Evolutionary conservation across 1,140 invertebrate species (phyloP).

Genomic region (Heliconius himera): DNA sequence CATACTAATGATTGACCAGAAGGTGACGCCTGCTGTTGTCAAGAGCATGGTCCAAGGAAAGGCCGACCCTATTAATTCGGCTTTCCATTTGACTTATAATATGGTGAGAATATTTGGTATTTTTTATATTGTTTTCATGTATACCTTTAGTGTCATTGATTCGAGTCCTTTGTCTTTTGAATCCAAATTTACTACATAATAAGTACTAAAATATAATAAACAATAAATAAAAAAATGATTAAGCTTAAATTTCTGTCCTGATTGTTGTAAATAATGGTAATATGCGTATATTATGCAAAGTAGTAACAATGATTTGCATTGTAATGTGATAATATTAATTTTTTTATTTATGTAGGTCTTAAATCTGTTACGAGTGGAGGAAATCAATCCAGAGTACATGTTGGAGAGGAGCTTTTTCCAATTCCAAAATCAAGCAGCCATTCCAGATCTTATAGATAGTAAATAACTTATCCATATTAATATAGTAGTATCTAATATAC

Average conservation of each 20-base stretch:
- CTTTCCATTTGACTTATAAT: constrained; percentile 99
- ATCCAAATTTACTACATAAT: no score
- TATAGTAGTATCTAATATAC: no score
- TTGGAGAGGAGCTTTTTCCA: constrained; percentile 99
- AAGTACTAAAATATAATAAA: no score
- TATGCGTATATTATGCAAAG: no score
- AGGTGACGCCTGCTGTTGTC: constrained; percentile 93
- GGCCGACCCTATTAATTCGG: constrained; percentile 98
- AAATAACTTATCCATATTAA: constrained; percentile 60
- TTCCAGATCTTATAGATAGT: constrained; percentile 95
- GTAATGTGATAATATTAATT: not conserved
- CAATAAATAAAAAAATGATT: no score
- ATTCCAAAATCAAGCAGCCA: constrained; percentile 98
- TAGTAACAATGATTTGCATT: not conserved
- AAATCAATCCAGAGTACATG: constrained; percentile 99
- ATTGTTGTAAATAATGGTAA: no score
- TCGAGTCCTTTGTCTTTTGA: no score
- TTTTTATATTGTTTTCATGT: not conserved
- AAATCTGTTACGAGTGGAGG: constrained; percentile 97
- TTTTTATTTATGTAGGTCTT: constrained; percentile 83
- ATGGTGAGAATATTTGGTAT: constrained; percentile 85
- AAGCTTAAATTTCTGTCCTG: no score
- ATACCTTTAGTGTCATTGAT: not conserved
- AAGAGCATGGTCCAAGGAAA: constrained; percentile 95
- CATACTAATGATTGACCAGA: constrained; percentile 99